Base-by-base conservation (phyloP, 37 sponge, comb jelly and placozoan genomes). In the Axinella damicornis region DNA sequence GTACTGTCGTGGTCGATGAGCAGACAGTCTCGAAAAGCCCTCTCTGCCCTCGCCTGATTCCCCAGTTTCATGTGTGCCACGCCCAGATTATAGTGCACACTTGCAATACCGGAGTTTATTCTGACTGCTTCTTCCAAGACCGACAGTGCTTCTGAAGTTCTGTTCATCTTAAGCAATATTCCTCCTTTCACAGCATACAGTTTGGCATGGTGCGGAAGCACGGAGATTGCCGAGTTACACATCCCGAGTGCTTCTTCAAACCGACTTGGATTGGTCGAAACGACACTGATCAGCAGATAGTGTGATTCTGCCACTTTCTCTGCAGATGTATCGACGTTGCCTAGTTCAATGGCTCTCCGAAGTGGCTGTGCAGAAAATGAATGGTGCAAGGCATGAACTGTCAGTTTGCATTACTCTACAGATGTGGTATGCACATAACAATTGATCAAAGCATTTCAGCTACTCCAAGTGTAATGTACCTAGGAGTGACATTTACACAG, bases 11-110 rank as follows among this genome's bases (percentile, higher is more conserved):
- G 11, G 12, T 80, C 81, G 24, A 80, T 1, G 0, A 56, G 12
- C 56, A 87, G 56, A 18, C 60, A 34, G 60, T 74, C 67, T 54
- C 84, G 33, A 25, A 83, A 83, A 13, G 56, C 41, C 59, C 30
- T 79, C 53, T 87, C 88, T 56, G 82, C 83, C 15, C 39, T 24
- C 13, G 58, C 38, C 20, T 22, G 27, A 32, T 88, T 41, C 4
- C 89, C 73, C 28, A 79, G 55, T 36, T 76, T 55, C 63, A 83
- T 34, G 74, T 83, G 83, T 0, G 80, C 72, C 16, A 60, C 62
- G 30, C 77, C 92, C 69, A 92, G 66, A 75, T 83, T 87, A 63
- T 76, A 87, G 38, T 88, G 65, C 0, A 86, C 85, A 58, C 75
- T 52, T 1, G 83, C 56, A 5, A 77, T 40, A 14, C 32, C 81